phyloP scores from a whole-genome alignment of 2,113 vertebrate genomes.

The Fulica atra region DNA sequence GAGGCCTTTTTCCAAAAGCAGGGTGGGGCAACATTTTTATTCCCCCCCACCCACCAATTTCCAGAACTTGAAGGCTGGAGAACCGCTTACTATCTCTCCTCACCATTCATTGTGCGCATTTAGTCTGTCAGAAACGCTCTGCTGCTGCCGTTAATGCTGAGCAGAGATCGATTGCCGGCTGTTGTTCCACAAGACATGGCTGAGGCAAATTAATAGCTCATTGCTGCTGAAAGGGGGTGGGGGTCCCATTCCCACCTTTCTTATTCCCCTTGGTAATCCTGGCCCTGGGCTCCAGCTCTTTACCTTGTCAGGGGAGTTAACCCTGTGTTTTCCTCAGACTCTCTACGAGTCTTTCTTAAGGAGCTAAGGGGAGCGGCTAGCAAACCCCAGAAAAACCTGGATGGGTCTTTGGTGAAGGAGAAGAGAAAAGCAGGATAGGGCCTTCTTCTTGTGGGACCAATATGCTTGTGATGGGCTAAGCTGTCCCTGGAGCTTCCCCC shows the following conservation, averaged over 20 bases:
- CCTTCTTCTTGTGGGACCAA: background rate
- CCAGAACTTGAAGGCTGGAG: background rate
- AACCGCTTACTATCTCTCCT: background rate
- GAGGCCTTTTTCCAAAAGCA: background rate
- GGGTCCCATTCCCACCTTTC: background rate
- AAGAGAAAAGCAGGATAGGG: background rate
- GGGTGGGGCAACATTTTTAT: background rate
- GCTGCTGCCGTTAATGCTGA: slow-evolving; percentile 40
- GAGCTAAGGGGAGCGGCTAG: accelerated
- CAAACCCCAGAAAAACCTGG: background rate
- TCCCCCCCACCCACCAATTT: background rate
- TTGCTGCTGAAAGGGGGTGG: background rate
- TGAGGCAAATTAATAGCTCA: slow-evolving; percentile 48
- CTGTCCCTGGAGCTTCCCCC: background rate
- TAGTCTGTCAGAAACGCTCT: slow-evolving; percentile 35
- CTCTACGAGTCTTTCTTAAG: accelerated
- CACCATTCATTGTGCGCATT: background rate
- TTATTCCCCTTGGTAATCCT: background rate
- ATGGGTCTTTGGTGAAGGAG: background rate
- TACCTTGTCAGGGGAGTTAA: background rate
- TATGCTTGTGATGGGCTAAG: background rate
- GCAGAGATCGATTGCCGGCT: slow-evolving; percentile 37
- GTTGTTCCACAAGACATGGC: background rate
- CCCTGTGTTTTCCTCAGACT: background rate
- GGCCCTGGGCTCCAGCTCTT: background rate